A percentile compares a stretch with the other conserved stretches of the same genome.
These are phyloP conservation scores for Rhagium mordax DNA, from an alignment of 2,888 invertebrate species.

Conservation along the genomic window DNA sequence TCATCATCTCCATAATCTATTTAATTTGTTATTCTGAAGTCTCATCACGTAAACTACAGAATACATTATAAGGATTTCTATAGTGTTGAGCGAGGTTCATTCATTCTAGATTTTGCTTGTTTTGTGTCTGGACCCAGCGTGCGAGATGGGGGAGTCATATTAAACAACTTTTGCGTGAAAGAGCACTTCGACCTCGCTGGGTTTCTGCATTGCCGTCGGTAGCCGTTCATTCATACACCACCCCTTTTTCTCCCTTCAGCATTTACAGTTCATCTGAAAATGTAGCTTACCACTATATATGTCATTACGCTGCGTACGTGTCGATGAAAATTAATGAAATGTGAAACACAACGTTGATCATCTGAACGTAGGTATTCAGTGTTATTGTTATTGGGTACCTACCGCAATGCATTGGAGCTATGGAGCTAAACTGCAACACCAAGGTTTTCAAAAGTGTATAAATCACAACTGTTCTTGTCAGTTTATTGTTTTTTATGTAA, in stretches of 20 bases:
- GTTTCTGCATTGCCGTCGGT: slow-evolving; percentile 17
- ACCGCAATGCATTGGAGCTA: no score
- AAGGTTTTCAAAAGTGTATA: no score
- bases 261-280: background rate
- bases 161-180: slow-evolving; percentile 27
- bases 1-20: background rate
- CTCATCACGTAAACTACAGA: slow-evolving; percentile 3
- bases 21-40: slow-evolving; percentile 4
- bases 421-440: no score
- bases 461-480: no score
- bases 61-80: slow-evolving; percentile 1
- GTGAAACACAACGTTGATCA: background rate
- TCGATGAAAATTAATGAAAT: background rate
- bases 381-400: background rate
- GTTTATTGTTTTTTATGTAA: no score
- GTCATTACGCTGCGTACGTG: background rate
- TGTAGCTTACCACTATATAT: background rate
- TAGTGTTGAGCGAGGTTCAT: slow-evolving; percentile 8
- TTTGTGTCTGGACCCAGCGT: slow-evolving; percentile 9
- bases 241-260: background rate
- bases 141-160: slow-evolving; percentile 14
- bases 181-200: slow-evolving; percentile 41
- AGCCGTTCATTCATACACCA: background rate
- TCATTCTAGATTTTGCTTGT: slow-evolving; percentile 21
- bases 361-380: no score